Evolutionary conservation across 1,140 invertebrate genomes (phyloP), one percentile per base, ranked within the genome.

Genomic region (Tetraneura akinire): DNA sequence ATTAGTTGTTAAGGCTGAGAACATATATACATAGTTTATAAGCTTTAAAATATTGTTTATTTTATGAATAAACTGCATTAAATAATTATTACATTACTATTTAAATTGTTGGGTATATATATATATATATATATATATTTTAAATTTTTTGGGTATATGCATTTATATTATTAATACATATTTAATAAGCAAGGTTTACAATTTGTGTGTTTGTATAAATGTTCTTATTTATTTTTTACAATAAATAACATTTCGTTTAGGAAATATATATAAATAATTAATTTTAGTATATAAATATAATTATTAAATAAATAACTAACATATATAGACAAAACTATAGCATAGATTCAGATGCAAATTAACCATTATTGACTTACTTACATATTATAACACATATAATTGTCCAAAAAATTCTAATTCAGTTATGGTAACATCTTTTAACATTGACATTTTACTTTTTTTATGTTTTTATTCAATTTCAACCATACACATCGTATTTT

Each of bases 1-100:
- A n/a, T 47, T 49, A 45, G 21, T 60, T 57, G 60, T 62, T 55
- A 60, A 76, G n/a, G 49, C 70, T 45, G 53, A 37, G 51, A 76
- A 73, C 26, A 45, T 16, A 21, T 42, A 60, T 13, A 55, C 8
- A 42, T 76, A 76, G 73, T 57, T 21, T 21, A n/a, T 74, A 57
- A 57, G 73, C n/a, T 55, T 74, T 57, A 21, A 18, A 37, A 73
- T 21, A 42, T 13, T 32, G 6, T 68, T 68, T 68, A 23, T 68
- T 47, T 68, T 13, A 16, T 45, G 37, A 9, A 68, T 37, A 68
- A 45, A 47, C 37, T 42, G 21, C 37, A 45, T 68, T 21, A 23
- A 23, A 68, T 37, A 14, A 47, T 68, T 45, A 29, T 29, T 49
- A 51, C 49, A 71, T 51, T 49, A 26, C 42, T 18, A 51, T 71